These are phyloP conservation scores for Aromia moschata DNA, from an alignment of 2,888 invertebrate genomes.

Conservation along the genomic window DNA sequence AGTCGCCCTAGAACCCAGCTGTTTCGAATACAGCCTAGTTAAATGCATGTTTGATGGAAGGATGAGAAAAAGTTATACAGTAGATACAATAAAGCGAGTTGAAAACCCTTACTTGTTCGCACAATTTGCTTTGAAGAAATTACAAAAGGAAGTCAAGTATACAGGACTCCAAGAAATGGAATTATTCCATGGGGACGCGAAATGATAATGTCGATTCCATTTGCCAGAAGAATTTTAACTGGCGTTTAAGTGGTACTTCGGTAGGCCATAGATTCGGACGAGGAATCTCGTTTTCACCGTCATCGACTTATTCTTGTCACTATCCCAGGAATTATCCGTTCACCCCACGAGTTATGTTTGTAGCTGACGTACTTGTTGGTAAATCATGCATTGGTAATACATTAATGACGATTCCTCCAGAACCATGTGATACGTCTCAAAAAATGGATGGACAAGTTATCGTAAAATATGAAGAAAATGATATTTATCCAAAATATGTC, in stretches of 20 bases:
- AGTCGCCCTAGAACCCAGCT: background rate
- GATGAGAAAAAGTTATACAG: constrained; percentile 7
- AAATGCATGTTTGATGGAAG: background rate
- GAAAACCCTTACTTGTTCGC: constrained; percentile 14
- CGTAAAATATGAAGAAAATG: constrained; percentile 33
- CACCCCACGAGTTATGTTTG: constrained; percentile 18
- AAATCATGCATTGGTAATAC: constrained; percentile 10
- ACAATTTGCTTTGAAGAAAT: constrained; percentile 15
- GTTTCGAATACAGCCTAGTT: background rate
- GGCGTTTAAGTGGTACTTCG: constrained; percentile 18
- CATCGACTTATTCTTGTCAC: constrained; percentile 12
- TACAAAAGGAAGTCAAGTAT: constrained; percentile 15
- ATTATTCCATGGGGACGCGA: constrained; percentile 29
- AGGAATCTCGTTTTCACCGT: constrained; percentile 26
- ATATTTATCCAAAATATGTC: constrained; percentile 32
- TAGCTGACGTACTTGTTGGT: constrained; percentile 15
- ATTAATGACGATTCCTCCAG: constrained; percentile 20
- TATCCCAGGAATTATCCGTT: constrained; percentile 9
- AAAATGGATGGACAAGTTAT: constrained; percentile 17
- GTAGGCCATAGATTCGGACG: constrained; percentile 23
- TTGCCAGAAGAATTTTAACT: constrained; percentile 25
- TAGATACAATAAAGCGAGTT: constrained; percentile 3
- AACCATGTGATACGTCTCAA: constrained; percentile 18
- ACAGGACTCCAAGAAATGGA: background rate
- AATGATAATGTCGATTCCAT: constrained; percentile 19